Base-by-base conservation (phyloP, 2,113 vertebrate species). In the Typhlomys cinereus region DNA sequence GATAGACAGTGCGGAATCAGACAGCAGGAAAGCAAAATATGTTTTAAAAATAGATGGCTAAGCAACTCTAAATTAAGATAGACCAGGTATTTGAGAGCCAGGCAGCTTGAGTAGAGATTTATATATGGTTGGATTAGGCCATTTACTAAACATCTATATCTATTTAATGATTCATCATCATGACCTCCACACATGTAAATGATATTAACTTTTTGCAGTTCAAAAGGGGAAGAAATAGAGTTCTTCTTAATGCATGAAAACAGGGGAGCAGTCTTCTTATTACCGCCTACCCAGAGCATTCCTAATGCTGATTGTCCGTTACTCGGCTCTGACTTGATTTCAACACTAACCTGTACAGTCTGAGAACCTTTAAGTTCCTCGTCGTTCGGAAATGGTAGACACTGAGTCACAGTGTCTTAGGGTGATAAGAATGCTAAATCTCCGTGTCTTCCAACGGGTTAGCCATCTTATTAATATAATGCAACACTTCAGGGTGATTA, bases 31-130 rank as follows among this genome's bases (percentile, higher is more conserved):
- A n/a, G n/a, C n/a, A n/a, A 93, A 64, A 92, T 52, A 20, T 64
- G 50, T 74, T 96, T 94, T 41, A 85, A 57, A 83, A 27, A 52
- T n/a, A 85, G 78, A 75, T 88, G 82, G 46, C 74, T 90, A 92
- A 36, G 86, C 83, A 93, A 88, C 64, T n/a, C n/a, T 46, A 64
- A 64, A 90, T 88, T 64, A 95, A 85, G 54, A 36, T 74, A 74
- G 70, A 64, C 39, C 48, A 85, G 39, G 6, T 90, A 87, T 79
- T 93, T 81, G 88, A n/a, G n/a, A 88, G 76, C 46, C 31, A 85
- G 71, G 41, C 46, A 83, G 18, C 15, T 87, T 85, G 82, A 27
- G n/a, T 91, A 44, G 14, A 44, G 54, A 74, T 41, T 66, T 86
- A 73, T 85, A 92, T 48, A 89, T 66, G 17, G 44, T 73, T 39